These are phyloP conservation scores for Protonibea diacanthus DNA, from an alignment of 2,797 vertebrate species.

Conservation along the genomic window DNA sequence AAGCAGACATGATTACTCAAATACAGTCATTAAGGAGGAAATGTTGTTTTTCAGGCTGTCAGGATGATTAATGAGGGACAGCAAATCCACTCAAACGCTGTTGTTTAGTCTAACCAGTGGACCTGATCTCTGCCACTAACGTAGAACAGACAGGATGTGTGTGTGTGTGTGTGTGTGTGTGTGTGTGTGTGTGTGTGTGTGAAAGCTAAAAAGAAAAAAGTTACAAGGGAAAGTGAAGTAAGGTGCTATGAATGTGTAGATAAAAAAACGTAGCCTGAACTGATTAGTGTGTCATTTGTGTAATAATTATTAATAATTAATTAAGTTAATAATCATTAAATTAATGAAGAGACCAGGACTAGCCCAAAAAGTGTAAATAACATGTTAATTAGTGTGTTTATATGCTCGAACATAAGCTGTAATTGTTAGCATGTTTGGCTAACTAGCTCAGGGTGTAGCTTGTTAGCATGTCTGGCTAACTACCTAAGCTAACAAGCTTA, in stretches of 20 bases:
- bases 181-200: conserved; percentile 25
- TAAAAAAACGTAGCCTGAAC: not conserved
- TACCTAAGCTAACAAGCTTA: too few relatives aligned
- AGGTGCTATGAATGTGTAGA: not conserved
- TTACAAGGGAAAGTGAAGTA: conserved; percentile 4
- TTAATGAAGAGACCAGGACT: not conserved
- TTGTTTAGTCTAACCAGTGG: conserved; percentile 98
- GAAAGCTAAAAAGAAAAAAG: conserved; percentile 16
- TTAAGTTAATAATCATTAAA: too few relatives aligned
- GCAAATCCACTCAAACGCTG: conserved; percentile 92
- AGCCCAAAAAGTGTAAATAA: not conserved
- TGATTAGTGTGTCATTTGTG: not conserved
- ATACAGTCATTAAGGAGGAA: conserved; percentile 98
- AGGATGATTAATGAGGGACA: conserved; percentile 97
- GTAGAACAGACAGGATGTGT: conserved; percentile 85
- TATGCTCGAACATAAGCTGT: too few relatives aligned
- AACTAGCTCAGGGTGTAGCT: too few relatives aligned
- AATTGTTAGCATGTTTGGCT: not conserved
- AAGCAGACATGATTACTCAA: conserved; percentile 92
- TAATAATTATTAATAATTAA: not conserved
- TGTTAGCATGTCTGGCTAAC: not conserved
- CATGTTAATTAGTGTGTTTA: not conserved
- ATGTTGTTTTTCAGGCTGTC: conserved; percentile 98
- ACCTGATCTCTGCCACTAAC: conserved; percentile 91
- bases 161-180: conserved; percentile 39